Base-by-base conservation (phyloP, 2,888 invertebrate genomes). In the Trachelus stipa region DNA sequence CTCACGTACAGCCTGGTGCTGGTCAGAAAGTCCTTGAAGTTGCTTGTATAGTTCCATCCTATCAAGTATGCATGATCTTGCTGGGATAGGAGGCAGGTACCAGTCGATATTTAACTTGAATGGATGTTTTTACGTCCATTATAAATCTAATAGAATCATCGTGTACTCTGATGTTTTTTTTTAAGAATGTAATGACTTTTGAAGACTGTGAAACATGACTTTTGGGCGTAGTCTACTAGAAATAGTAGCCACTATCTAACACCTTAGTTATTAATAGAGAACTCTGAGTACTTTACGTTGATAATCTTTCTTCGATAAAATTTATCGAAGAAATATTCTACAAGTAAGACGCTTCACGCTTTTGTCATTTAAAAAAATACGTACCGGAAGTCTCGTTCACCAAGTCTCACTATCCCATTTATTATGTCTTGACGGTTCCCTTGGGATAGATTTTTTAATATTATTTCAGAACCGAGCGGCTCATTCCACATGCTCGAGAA, bases 391-490 rank as follows among this genome's bases (percentile, higher is more conserved):
- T 40, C 40, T 40, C 40, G 40, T 40, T 40, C 12, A 4, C 40
- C 0, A 40, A 40, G 15, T 40, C 15, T 40, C 40, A 15, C 15
- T 40, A 15, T 40, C 6, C 6, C 37, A 15, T 37, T 37, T 37
- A 37, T 37, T 37, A 4, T 37, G 0, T 4, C 40, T 6, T 15
- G 1, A 40, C 15, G 1, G 15, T 40, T 15, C 40, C 40, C 6
- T 6, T 40, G 40, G 6, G 40, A 40, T 15, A 40, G 15, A 69
- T 80, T 68, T 80, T 75, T 77, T 75, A 77, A 34, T 81, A 80
- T 85, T 75, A 81, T 87, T 86, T 33, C 86, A 88, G 89, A 86
- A 85, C 80, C 83, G 83, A 83, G 83, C 86, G 83, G 83, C 87
- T 56, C 56, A 56, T 56, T 23, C 56, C 83, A 81, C 85, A 86